Evolutionary conservation across 2,797 vertebrate species (phyloP), one percentile per base, ranked within the genome.

Genomic region (Acanthurus lineatus): DNA sequence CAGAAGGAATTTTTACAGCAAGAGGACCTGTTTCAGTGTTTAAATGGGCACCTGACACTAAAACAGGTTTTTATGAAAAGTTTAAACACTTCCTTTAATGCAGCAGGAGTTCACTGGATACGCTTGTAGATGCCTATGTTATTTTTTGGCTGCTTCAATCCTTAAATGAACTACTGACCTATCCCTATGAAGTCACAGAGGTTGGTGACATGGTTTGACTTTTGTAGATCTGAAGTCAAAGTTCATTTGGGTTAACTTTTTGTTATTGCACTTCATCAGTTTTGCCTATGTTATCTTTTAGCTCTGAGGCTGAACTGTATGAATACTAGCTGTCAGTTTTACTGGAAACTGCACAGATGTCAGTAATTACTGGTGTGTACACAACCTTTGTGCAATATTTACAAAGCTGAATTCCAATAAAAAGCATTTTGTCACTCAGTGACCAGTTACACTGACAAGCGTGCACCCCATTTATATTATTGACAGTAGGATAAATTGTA

Each of bases 231-330:
- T 40, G 11, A 35, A 28, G 48, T 52, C n/a, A 32, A 32, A 44
- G 25, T 44, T 57, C 2, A 66, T 66, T 28, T 48, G 14, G n/a
- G 3, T 35, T 48, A 64, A 72, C 63, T 10, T 48, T 12, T 64
- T n/a, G 53, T 16, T 64, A n/a, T 16, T 66, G 19, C 45, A 28
- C 28, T 54, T 17, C 1, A 15, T 20, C 8, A n/a, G 3, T 32
- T 38, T 17, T 9, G 28, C 4, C 1, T 51, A 35, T 38, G 19
- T 54, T 60, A 38, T 61, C 10, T n/a, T 63, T 63, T 19, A 15
- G 3, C 51, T 28, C 53, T 2, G 28, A 45, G 32, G 59, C n/a
- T 19, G 4, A 35, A 35, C 32, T 35, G 32, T 35, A 35, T 35
- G 32, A 35, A 15, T 4, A 38, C 15, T 2, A 38, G 14, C 9